Conservation (phyloP, 2,113 vertebrate species). For the Pelecanoides urinatrix region DNA sequence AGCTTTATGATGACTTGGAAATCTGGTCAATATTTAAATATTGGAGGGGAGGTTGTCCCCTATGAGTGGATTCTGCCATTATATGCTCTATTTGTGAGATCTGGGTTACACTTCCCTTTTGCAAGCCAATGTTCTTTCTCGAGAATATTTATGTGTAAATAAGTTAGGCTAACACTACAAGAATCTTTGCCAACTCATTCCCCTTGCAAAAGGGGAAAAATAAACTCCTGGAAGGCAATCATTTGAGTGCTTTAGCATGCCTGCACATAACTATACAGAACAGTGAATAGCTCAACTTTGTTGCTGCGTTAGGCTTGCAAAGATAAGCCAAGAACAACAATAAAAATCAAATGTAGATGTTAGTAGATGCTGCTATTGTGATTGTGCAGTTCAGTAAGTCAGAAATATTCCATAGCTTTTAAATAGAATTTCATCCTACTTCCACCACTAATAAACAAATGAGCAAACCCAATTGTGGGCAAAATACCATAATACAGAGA, state of each 20-base stretch:
- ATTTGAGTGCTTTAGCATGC: neutral
- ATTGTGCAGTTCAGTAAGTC: neutral
- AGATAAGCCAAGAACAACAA: neutral
- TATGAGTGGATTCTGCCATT: neutral
- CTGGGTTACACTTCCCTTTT: neutral
- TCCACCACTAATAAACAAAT: slow-evolving; percentile 45
- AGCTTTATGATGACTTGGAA: neutral
- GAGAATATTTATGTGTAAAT: neutral
- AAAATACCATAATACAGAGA: neutral
- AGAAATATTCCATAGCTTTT: neutral
- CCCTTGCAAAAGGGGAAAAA: neutral
- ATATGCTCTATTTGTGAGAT: neutral
- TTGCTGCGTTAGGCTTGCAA: neutral
- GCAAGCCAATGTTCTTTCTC: neutral
- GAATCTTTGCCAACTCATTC: neutral
- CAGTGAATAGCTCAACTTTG: neutral
- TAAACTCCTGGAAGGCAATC: neutral
- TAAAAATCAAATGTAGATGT: neutral
- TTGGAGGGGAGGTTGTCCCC: neutral
- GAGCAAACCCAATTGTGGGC: neutral
- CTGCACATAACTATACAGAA: neutral
- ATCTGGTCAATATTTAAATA: neutral
- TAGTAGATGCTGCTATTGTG: neutral
- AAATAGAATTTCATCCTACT: neutral
- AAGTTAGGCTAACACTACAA: neutral